Evolutionary conservation across 2,797 vertebrate genomes (phyloP), one percentile per base, ranked within the genome.

Genomic region (Chlorospingus flavigularis): DNA sequence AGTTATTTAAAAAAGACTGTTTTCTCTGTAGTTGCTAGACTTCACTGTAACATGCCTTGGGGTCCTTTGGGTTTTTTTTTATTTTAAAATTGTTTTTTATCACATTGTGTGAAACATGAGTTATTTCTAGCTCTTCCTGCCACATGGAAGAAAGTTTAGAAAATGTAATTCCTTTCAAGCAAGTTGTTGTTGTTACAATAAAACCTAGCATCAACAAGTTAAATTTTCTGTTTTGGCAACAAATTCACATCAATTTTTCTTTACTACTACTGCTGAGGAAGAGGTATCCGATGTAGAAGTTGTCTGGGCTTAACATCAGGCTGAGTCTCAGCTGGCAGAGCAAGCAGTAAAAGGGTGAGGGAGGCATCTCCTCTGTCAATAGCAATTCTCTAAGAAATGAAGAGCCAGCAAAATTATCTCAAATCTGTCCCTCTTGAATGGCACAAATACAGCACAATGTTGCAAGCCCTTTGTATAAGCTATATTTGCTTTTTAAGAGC

Each of bases 21-120:
- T 96, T 88, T 91, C 61, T 91, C 90, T 55, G 54, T n/a, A 65
- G 42, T 83, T 94, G 58, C n/a, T 92, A 92, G 74, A 86, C 67
- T 87, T 92, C 39, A 47, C 24, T 60, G 53, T 51, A 92, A 67
- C 37, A 50, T 53, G 61, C 37, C 53, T 80, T 53, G n/a, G 33
- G 24, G 53, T 71, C 58, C 30, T 50, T 76, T 77, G 18, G 0
- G 2, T 33, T 11, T 72, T 87, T 72, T 45, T 45, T 43, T 12
- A 26, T 51, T 91, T 91, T 58, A 13, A 75, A 82, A 33, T 71
- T 83, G 17, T 85, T 83, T 88, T 89, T 88, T 84, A 79, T 53
- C 48, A 74, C 40, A 55, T 30, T 71, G 45, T 79, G 48, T 73
- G 79, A 91, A 93, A 77, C 55, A 73, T 1, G 11, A 80, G 40